phyloP scores from a whole-genome alignment of 2,888 invertebrate genomes.

The Amblyteles armatorius region DNA sequence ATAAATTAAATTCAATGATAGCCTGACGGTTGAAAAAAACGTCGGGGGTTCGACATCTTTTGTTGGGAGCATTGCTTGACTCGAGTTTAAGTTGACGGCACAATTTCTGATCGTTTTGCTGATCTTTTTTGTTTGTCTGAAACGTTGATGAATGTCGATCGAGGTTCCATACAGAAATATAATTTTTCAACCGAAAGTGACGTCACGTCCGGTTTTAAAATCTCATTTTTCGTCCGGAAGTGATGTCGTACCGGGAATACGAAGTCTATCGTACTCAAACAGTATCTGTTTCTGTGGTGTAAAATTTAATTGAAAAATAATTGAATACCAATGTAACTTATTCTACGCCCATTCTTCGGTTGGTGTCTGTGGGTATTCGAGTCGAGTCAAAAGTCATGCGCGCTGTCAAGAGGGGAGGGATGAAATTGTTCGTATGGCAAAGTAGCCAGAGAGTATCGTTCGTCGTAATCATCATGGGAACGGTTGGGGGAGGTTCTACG shows the following conservation, averaged over 20 bases:
- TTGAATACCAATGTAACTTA: neutral
- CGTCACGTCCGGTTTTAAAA: no score
- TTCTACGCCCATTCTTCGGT: neutral
- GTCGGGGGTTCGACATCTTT: constrained; percentile 2
- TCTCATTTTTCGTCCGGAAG: neutral
- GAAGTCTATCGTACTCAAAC: neutral
- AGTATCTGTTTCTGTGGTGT: neutral
- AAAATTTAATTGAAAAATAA: neutral
- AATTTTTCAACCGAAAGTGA: neutral
- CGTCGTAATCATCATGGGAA: constrained; percentile 76
- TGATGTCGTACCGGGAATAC: no score
- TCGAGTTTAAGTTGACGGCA: neutral
- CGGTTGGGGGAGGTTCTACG: constrained; percentile 51
- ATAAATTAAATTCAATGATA: constrained; percentile 28
- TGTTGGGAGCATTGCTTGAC: neutral
- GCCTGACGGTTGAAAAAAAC: neutral
- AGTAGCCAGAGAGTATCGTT: constrained; percentile 48
- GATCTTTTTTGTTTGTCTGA: neutral
- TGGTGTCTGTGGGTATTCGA: neutral
- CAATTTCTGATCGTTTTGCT: neutral
- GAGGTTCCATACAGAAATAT: neutral
- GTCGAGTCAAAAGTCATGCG: constrained; percentile 47
- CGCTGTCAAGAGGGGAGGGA: constrained; percentile 17
- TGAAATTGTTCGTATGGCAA: constrained; percentile 39
- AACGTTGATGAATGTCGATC: neutral